Evolutionary conservation across 2,888 invertebrate species (phyloP), one percentile per base, ranked within the genome.

Genomic region (Conops quadrifasciatus): DNA sequence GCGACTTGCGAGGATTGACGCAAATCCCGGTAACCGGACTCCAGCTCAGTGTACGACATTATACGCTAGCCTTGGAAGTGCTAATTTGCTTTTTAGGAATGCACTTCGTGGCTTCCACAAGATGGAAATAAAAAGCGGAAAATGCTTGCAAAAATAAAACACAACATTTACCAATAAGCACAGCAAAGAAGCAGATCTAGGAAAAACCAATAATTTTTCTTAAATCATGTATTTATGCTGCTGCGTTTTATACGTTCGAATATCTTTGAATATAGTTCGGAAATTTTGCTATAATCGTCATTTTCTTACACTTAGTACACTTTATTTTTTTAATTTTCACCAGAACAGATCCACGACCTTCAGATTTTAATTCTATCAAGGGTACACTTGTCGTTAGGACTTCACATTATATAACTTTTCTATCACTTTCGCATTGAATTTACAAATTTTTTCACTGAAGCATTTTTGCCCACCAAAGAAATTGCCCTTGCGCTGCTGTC

Each of bases 41-140:
- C 95, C 82, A 95, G 88, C 89, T 95, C 95, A 85, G 94, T 94
- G 87, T 95, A 95, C 85, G 95, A 95, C 95, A 95, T 95, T 72
- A 72, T 77, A 62, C 47, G 49, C 36, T 58, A 24, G 28, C 21
- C 24, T 58, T 28, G 9, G 5, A 53, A 51, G 19, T 24, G 9
- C 26, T 60, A 15, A 43, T 19, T 30, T 36, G 15, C 30, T 51
- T 51, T n/a, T 60, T 60, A 19, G 30, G 28, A 28, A 28, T 60
- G 30, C 24, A 19, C 19, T 26, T 51, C 11, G 24, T 49, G 13
- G 63, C 24, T 15, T 51, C 11, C 51, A 45, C n/a, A 43, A 24
- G 56, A 58, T 26, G 11, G 24, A 58, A 9, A 28, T 58, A 26
- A 26, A 58, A 58, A 26, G 58, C 15, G 15, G 16, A 16, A 24